These are phyloP conservation scores for Calephelis nemesis DNA, from an alignment of 1,140 invertebrate genomes.

Conservation along the genomic window DNA sequence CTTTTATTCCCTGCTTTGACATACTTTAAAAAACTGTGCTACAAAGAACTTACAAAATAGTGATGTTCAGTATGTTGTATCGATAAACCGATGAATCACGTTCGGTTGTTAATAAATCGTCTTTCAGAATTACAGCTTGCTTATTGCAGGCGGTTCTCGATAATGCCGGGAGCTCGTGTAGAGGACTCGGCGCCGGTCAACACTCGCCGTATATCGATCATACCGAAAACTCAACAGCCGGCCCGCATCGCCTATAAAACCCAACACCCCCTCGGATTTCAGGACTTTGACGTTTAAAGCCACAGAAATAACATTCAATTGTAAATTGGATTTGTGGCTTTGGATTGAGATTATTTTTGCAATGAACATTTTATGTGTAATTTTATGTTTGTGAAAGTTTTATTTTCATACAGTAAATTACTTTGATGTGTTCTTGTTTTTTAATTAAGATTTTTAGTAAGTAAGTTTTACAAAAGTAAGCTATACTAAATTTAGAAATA, in stretches of 20 bases:
- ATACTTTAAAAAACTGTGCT: too few species aligned
- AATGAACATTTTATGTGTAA: slow-evolving; percentile 1
- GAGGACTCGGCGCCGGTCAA: neutral
- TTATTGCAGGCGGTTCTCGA: slow-evolving; percentile 19
- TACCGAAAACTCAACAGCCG: slow-evolving; percentile 11
- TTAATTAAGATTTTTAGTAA: too few species aligned
- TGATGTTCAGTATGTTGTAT: too few species aligned
- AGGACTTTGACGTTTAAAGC: slow-evolving; percentile 17
- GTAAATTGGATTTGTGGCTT: slow-evolving; percentile 5
- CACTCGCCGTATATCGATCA: slow-evolving; percentile 17
- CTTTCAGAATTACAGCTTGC: slow-evolving; percentile 2
- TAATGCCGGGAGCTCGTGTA: slow-evolving; percentile 19
- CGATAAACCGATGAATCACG: neutral
- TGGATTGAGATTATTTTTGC: neutral
- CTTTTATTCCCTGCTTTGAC: too few species aligned
- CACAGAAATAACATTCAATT: slow-evolving; percentile 10
- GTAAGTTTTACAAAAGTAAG: too few species aligned
- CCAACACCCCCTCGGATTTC: slow-evolving; percentile 16
- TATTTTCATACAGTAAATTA: slow-evolving; percentile 12
- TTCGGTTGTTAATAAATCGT: slow-evolving; percentile 8
- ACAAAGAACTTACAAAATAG: too few species aligned
- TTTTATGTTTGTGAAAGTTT: slow-evolving; percentile 4
- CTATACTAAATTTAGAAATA: too few species aligned
- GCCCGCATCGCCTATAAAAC: slow-evolving; percentile 14
- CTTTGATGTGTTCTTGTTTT: neutral